Conservation (phyloP, 2,888 invertebrate genomes). For the Cataglyphis rosenhaueri region DNA sequence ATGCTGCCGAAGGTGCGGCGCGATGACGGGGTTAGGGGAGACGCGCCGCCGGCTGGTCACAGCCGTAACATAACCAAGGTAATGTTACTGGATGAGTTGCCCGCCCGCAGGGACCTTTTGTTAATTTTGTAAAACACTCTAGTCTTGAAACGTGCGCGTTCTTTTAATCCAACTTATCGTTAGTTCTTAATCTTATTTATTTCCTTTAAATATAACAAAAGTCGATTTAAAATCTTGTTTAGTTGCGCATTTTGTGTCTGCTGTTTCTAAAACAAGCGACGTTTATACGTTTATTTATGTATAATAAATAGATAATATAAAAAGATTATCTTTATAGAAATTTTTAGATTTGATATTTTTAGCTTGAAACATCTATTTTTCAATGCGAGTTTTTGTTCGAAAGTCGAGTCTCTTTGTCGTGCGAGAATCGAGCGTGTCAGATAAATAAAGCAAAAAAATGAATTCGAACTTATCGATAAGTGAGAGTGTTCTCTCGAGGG, state of each 20-base stretch:
- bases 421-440: not conserved
- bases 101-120: slow-evolving; percentile 62
- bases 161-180: not conserved
- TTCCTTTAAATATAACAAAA: too few species aligned
- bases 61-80: slow-evolving; percentile 61
- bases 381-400: not conserved
- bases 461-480: slow-evolving; percentile 48
- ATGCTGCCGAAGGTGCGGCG: slow-evolving; percentile 39
- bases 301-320: too few species aligned
- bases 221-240: not conserved
- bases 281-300: too few species aligned
- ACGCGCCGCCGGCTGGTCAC: slow-evolving; percentile 50
- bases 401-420: not conserved
- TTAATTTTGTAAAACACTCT: slow-evolving; percentile 58
- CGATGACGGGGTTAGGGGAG: slow-evolving; percentile 11
- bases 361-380: not conserved
- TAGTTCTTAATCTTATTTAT: not conserved
- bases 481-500: slow-evolving; percentile 16
- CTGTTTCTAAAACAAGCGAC: not conserved
- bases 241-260: not conserved
- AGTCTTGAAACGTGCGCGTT: not conserved
- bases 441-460: not conserved
- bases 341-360: not conserved
- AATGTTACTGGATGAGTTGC: slow-evolving; percentile 61
- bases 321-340: not conserved